Evolutionary conservation across 1,140 invertebrate species (phyloP).

Genomic region (Leptopilina clavipes): DNA sequence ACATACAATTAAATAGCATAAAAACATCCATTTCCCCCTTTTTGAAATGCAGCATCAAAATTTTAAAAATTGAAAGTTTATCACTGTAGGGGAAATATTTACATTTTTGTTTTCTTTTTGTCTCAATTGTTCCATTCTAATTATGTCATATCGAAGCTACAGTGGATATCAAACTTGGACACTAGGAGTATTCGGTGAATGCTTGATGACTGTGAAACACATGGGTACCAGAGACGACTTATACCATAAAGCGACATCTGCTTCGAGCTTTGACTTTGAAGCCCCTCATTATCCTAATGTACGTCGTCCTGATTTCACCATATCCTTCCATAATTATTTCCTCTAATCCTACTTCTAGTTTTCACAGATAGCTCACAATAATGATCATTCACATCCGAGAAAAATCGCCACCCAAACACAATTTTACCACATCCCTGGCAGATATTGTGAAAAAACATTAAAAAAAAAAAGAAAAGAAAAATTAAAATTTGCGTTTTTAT

Average conservation of each 20-base stretch:
- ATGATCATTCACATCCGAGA: too few species aligned
- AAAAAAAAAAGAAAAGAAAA: too few species aligned
- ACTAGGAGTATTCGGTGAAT: conserved; percentile 18
- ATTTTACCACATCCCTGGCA: too few species aligned
- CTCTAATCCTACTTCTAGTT: not conserved
- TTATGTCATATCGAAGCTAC: conserved; percentile 5
- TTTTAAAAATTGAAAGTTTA: too few species aligned
- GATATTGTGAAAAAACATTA: too few species aligned
- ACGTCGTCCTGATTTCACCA: not conserved
- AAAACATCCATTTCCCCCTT: too few species aligned
- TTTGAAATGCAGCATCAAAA: too few species aligned
- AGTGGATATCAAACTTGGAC: not conserved
- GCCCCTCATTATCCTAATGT: conserved; percentile 25
- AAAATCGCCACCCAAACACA: too few species aligned
- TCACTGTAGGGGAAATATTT: too few species aligned
- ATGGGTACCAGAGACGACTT: conserved; percentile 33
- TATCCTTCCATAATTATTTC: conserved; percentile 17
- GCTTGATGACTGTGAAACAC: conserved; percentile 25
- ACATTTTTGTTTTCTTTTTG: not conserved
- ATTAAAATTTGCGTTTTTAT: too few species aligned
- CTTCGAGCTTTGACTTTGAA: conserved; percentile 22
- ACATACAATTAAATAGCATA: too few species aligned
- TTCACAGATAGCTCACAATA: too few species aligned
- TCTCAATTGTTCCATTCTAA: not conserved
- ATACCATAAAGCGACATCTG: conserved; percentile 32